These are phyloP conservation scores for Sturnira hondurensis DNA, from an alignment of 2,113 vertebrate species.

Conservation along the genomic window DNA sequence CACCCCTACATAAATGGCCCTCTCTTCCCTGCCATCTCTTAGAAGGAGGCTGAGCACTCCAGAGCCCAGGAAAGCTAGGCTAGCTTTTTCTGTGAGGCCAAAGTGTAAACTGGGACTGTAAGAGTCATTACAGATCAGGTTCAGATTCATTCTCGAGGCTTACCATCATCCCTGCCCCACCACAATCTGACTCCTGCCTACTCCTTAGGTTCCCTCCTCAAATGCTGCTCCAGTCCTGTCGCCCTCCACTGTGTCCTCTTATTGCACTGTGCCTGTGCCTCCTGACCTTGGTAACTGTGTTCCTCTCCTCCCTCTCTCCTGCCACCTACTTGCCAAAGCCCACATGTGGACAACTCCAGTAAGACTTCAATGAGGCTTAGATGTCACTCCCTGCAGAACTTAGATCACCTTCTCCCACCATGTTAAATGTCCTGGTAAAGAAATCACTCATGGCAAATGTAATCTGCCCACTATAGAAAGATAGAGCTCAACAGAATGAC, in stretches of 20 bases:
- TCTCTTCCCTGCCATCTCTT: neutral
- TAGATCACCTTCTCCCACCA: neutral
- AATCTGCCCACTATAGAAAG: neutral
- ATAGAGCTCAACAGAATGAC: neutral
- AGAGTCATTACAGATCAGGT: neutral
- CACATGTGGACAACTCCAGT: neutral
- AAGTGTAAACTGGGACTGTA: neutral
- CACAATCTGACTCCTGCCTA: fast-evolving
- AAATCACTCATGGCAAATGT: neutral
- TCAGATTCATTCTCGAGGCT: neutral
- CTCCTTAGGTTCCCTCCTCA: neutral
- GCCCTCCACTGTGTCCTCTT: neutral
- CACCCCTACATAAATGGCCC: too few relatives aligned
- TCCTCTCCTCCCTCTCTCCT: neutral
- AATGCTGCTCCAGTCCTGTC: neutral
- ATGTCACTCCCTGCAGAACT: neutral
- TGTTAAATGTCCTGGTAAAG: neutral
- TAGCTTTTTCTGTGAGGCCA: neutral
- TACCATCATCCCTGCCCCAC: neutral
- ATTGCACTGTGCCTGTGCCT: neutral
- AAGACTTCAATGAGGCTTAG: neutral
- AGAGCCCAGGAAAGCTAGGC: neutral
- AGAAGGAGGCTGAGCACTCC: neutral
- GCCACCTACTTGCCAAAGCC: neutral
- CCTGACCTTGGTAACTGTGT: neutral